Evolutionary conservation across 23 tunicate genomes (phyloP), one percentile per base, ranked within the genome.

Genomic region (Trididemnum clinides): DNA sequence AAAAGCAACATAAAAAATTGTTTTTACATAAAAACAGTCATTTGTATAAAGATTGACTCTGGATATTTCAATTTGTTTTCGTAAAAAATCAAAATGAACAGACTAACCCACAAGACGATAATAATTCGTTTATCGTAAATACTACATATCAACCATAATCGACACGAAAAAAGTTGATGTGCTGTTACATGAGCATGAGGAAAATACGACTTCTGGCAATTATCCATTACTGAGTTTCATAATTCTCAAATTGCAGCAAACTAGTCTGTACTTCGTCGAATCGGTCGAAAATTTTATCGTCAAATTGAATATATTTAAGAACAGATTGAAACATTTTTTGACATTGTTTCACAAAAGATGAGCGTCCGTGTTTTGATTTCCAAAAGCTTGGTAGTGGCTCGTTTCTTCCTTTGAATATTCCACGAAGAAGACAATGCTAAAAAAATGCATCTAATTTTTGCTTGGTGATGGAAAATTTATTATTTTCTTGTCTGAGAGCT

Each of bases 261-360:
- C n/a, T n/a, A n/a, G 36, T 70, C 37, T 15, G 77, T 70, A 6
- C 21, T 32, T 70, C 38, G 77, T 18, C 77, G 77, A 70, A 70
- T 5, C 18, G 39, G 19, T 70, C 39, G 15, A 18, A n/a, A 70
- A 33, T 70, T 70, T 70, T 63, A 25, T 63, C 71, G 28, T 15
- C 71, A 63, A 63, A 63, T n/a, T 22, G 71, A 63, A 63, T 63
- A 25, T 63, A 63, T 21, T 25, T 71, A 33, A 31, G 77, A 30
- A 30, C n/a, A 33, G 77, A 71, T 74, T 37, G 57, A 39, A 74
- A 74, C 81, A 74, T 74, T 74, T 74, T 30, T 74, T 38, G 58
- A n/a, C 81, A n/a, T 36, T 38, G 81, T 74, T 74, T 74, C 81
- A 38, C 81, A 58, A 74, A 74, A 39, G 81, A 39, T 74, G 59